Base-by-base conservation (phyloP, 2,797 vertebrate genomes). In the Anguilla anguilla region DNA sequence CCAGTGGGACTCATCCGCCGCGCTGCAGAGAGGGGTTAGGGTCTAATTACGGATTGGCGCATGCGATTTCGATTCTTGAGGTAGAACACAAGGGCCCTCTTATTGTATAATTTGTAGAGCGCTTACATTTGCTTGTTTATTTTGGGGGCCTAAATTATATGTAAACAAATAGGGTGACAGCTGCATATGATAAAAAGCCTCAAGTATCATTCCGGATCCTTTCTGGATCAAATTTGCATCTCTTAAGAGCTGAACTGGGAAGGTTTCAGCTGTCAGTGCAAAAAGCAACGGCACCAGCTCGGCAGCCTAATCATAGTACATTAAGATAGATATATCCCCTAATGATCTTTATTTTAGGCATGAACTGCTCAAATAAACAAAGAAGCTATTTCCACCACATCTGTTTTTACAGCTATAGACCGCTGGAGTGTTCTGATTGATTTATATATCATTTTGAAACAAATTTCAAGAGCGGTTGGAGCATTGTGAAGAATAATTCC, bases 31-130 rank as follows among this genome's bases (percentile, higher is more conserved):
- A 77, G 69, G 86, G 59, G 84, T 84, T 87, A 61, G 85, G 9
- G 64, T 64, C 72, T 87, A 88, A 90, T 88, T 90, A 84, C 79
- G 64, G 85, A 35, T 46, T 74, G 53, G 19, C 77, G 85, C 81
- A 87, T 82, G 51, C 87, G 86, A 88, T 85, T 89, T 87, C 85
- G 77, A 87, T 91, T 91, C 81, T 84, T 67, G 43, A 81, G 83
- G 17, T 87, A 85, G 67, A 43, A 49, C 67, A 84, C 83, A 87
- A 89, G 53, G 55, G 43, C 82, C 86, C 82, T 85, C 82, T 89
- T 64, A 67, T 77, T 86, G 85, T 83, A 64, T 77, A 89, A 87
- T 87, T 55, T 67, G 69, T 85, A n/a, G 64, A 77, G 49, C 15
- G 69, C 49, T n/a, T 55, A 28, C 64, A 85, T 61, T 61, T 53